Evolutionary conservation across 2,797 vertebrate species (phyloP).

Genomic region (Neoniphon sammara): DNA sequence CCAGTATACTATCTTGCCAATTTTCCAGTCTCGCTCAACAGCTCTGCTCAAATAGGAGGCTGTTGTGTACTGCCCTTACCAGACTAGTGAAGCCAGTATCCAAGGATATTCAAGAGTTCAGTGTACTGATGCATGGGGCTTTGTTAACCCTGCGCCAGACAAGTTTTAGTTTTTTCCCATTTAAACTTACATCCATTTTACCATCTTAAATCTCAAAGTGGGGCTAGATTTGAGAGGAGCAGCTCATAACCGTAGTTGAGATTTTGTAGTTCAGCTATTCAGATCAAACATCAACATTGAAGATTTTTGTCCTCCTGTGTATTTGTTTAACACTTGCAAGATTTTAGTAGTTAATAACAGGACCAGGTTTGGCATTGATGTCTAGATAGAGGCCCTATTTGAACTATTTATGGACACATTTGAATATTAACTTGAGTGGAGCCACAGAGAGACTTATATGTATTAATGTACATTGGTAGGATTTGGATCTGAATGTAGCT

Average conservation of each 20-base stretch:
- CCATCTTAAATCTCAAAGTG: too few species aligned
- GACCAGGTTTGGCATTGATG: constrained; percentile 22
- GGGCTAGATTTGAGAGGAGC: too few species aligned
- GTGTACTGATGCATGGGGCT: not conserved
- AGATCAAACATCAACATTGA: not conserved
- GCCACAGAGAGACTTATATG: not conserved
- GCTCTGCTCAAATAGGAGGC: constrained; percentile 2
- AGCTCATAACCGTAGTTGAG: too few species aligned
- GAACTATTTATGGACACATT: not conserved
- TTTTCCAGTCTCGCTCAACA: constrained; percentile 24
- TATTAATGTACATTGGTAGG: not conserved
- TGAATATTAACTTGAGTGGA: not conserved
- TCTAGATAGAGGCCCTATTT: constrained; percentile 19
- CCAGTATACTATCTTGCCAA: constrained; percentile 3
- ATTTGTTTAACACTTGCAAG: constrained; percentile 9
- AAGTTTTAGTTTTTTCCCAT: too few species aligned
- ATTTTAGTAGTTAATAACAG: not conserved
- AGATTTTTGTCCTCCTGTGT: constrained; percentile 11
- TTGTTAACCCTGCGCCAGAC: not conserved
- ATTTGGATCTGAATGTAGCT: constrained; percentile 5
- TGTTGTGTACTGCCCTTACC: not conserved
- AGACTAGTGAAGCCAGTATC: not conserved
- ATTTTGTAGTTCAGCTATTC: too few species aligned
- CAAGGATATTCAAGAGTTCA: not conserved
- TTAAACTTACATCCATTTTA: too few species aligned